Evolutionary conservation across 2,113 vertebrate species (phyloP).

Genomic region (Onychostoma macrolepis): DNA sequence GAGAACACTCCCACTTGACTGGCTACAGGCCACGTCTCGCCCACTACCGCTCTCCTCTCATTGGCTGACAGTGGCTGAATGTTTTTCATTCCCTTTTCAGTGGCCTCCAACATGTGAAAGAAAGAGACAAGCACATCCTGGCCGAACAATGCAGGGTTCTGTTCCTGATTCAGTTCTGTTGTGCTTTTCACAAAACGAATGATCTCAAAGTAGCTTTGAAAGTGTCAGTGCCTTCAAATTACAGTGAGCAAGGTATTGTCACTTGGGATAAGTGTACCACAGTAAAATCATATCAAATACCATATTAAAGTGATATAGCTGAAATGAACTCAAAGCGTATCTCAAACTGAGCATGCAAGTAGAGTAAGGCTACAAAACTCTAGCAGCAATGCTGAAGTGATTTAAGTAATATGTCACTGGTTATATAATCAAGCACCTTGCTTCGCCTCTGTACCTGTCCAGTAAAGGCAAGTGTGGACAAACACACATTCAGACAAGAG

Average conservation of each 20-base stretch:
- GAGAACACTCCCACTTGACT: constrained; percentile 26
- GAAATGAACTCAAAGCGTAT: not conserved
- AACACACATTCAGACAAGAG: not conserved
- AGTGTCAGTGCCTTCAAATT: not conserved
- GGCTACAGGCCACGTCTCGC: too few relatives aligned
- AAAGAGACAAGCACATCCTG: constrained; percentile 26
- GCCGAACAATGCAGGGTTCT: not conserved
- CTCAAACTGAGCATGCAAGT: not conserved
- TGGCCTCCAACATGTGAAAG: not conserved
- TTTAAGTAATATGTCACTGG: not conserved
- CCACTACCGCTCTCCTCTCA: not conserved
- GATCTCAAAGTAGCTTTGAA: not conserved
- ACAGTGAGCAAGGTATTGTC: not conserved
- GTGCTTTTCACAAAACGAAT: not conserved
- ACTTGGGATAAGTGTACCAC: not conserved
- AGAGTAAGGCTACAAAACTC: not conserved
- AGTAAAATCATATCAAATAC: not conserved
- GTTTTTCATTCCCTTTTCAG: constrained; percentile 10
- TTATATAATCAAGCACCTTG: constrained; percentile 45
- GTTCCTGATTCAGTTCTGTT: constrained; percentile 8
- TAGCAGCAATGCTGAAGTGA: not conserved
- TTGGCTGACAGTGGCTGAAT: constrained; percentile 11
- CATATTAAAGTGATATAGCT: not conserved
- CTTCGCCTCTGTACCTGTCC: too few relatives aligned
- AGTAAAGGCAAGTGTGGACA: too few relatives aligned